Percentiles rank a stretch among this genome's conserved stretches.
Conservation (phyloP, 1,140 invertebrate genomes). For the Pseudachorutes palmiensis region DNA sequence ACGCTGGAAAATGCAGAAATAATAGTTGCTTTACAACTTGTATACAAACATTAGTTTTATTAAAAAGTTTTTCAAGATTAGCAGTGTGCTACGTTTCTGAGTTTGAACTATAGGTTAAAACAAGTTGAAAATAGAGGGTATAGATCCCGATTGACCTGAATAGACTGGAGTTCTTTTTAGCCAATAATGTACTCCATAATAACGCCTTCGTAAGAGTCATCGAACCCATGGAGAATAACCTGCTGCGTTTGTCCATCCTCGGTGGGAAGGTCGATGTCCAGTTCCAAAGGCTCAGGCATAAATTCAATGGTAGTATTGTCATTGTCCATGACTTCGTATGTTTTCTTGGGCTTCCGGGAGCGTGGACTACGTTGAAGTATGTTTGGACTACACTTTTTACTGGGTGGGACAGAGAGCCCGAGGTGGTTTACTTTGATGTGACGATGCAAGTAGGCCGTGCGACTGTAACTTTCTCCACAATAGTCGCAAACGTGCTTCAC, state of each 20-base stretch:
- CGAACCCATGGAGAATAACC: constrained; percentile 8
- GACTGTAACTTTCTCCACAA: constrained; percentile 4
- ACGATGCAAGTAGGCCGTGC: neutral
- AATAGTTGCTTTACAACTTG: too few species aligned
- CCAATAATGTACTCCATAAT: constrained; percentile 6
- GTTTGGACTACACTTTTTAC: neutral
- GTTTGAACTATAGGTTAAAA: too few species aligned
- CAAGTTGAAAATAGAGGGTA: too few species aligned
- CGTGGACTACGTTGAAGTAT: neutral
- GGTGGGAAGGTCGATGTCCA: constrained; percentile 3
- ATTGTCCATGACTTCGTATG: neutral
- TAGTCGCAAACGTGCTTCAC: constrained; percentile 2
- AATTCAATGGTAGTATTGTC: neutral
- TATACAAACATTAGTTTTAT: too few species aligned
- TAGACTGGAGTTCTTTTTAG: neutral
- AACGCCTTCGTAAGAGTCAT: neutral
- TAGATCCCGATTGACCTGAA: too few species aligned
- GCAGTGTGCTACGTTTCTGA: too few species aligned
- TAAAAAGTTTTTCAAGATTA: too few species aligned
- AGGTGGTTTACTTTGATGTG: constrained; percentile 4
- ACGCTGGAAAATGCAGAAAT: too few species aligned
- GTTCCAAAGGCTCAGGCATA: neutral
- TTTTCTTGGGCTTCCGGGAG: neutral
- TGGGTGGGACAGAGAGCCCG: neutral
- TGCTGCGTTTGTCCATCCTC: constrained; percentile 5